phyloP scores from a whole-genome alignment of 2,797 vertebrate species.

The Hyperoplus lanceolatus region DNA sequence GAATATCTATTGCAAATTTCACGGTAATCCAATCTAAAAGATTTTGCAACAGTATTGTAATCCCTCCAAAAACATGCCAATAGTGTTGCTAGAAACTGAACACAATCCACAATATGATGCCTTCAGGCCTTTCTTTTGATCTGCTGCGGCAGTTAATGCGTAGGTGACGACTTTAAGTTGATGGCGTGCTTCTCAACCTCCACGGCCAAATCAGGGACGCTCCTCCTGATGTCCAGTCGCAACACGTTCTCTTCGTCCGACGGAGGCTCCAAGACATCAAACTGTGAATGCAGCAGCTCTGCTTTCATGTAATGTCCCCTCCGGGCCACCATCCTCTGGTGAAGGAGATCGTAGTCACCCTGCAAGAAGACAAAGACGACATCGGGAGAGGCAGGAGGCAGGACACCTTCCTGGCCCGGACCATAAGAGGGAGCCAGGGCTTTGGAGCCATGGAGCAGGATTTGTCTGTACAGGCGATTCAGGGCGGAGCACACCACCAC shows the following conservation, averaged over 20 bases:
- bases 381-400: conserved; percentile 41
- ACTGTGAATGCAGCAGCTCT: conserved; percentile 89
- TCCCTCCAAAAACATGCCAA: background rate
- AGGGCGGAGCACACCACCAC: conserved; percentile 93
- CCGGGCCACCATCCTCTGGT: conserved; percentile 83
- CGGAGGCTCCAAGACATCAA: conserved; percentile 89
- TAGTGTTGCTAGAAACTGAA: background rate
- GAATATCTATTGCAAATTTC: background rate
- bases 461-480: conserved; percentile 88
- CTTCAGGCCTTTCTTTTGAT: background rate
- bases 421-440: conserved; percentile 26
- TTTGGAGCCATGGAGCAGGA: conserved; percentile 83
- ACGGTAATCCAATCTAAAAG: background rate
- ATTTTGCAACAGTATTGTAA: background rate
- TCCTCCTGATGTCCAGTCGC: conserved; percentile 83
- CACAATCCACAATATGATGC: background rate
- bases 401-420: conserved; percentile 29
- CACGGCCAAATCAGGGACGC: conserved; percentile 80
- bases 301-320: conserved; percentile 91
- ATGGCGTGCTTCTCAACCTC: conserved; percentile 77
- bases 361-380: conserved; percentile 89
- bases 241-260: conserved; percentile 86
- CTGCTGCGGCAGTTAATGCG: background rate
- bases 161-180: conserved; percentile 14
- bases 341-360: conserved; percentile 86